Base-by-base conservation (phyloP, 2,113 vertebrate species). In the Typhlomys cinereus region DNA sequence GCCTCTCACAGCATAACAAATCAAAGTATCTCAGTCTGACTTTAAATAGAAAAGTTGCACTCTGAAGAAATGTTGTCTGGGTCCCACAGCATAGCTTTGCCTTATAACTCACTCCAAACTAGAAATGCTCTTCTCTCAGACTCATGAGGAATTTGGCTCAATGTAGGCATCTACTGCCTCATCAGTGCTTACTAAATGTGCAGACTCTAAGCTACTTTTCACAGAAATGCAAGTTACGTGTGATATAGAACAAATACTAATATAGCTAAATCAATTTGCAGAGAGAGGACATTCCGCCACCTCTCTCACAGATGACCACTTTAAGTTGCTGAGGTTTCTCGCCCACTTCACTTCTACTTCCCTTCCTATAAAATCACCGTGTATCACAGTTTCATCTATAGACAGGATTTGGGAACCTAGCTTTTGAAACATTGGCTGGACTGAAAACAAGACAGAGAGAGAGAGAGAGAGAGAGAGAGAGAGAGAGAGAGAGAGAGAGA, bases 21-120 rank as follows among this genome's bases (percentile, higher is more conserved):
- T 87, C 84, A 87, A 93, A 95, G 73, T 20, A 41, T 91, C 61
- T 50, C 76, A 46, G 21, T 83, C 41, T 46, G 50, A 59, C 90
- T 90, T 93, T 94, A 83, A 86, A 70, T 54, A 78, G 59, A 67
- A 31, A 85, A 70, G 44, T 31, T 57, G 79, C 9, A 17, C 69
- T 70, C 78, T 59, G 90, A 95, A 88, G 88, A 81, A 69, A 2
- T 67, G 7, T 71, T 9, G 14, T 54, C 66, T 80, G 17, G 5
- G 14, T 54, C 84, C 44, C 75, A 44, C 20, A 61, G 48, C 71
- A 92, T 44, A 89, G 61, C 75, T 67, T 92, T 1, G 0, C 25
- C 61, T 76, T 54, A 25, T 10, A 87, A 94, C 39, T 85, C 71
- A 54, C 70, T 79, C 61, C 50, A 41, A n/a, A 39, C 73, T 46